A percentile compares a stretch with the other conserved stretches of the same genome.
phyloP scores from a whole-genome alignment of 2,888 invertebrate species.

The Dryobotodes eremita region DNA sequence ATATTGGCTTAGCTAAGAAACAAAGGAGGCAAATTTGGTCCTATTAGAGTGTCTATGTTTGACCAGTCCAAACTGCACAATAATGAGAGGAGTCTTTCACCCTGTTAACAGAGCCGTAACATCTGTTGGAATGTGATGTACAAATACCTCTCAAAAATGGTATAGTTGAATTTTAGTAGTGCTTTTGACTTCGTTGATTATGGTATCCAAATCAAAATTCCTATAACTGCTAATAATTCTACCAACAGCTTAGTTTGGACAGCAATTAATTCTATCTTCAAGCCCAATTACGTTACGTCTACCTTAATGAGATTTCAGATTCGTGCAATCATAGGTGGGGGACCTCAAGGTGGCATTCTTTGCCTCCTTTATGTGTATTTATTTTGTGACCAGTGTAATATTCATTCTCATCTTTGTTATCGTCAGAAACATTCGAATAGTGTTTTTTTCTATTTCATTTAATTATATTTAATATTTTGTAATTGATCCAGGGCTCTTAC shows the following conservation, averaged over 20 bases:
- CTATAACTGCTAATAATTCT: not conserved
- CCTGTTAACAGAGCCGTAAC: not conserved
- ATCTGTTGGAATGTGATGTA: not conserved
- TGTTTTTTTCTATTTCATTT: not conserved
- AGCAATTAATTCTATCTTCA: not conserved
- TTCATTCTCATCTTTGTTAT: not conserved
- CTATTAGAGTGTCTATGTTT: conserved; percentile 37
- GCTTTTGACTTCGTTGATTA: not conserved
- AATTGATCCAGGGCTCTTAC: not conserved
- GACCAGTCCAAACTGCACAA: not conserved
- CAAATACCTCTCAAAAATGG: not conserved
- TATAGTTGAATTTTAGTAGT: not conserved
- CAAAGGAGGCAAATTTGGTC: conserved; percentile 34
- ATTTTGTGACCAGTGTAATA: not conserved
- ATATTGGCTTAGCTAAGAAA: conserved; percentile 34
- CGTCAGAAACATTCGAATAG: not conserved
- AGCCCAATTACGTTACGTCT: fast-evolving
- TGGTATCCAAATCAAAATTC: not conserved
- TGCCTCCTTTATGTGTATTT: not conserved
- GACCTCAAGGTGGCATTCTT: not conserved
- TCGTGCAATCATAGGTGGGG: not conserved
- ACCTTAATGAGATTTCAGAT: not conserved
- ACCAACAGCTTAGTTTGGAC: too few relatives aligned
- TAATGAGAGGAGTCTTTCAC: not conserved
- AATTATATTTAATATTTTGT: not conserved